Evolutionary conservation across 2,797 vertebrate species (phyloP).

Genomic region (Muscicapa striata): DNA sequence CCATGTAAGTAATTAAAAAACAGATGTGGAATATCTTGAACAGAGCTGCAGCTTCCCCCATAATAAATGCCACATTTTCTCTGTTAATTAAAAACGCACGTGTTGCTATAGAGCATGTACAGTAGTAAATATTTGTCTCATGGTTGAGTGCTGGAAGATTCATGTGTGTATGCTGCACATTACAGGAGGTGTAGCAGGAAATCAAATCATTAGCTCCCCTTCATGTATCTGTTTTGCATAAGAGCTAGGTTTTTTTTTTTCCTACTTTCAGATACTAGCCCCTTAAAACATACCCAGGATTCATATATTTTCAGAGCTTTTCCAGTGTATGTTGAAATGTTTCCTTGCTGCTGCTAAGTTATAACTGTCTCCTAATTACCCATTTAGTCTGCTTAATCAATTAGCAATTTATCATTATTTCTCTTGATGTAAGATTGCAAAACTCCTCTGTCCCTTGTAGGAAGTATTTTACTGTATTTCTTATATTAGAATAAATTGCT

Average conservation of each 20-base stretch:
- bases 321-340: neutral
- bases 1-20: conserved; percentile 75
- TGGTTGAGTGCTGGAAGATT: conserved; percentile 27
- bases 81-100: neutral
- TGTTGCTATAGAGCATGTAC: neutral
- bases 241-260: neutral
- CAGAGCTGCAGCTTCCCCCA: neutral
- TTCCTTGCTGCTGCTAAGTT: conserved; percentile 14
- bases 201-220: conserved; percentile 29
- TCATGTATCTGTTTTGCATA: neutral
- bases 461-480: conserved; percentile 67
- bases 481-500: conserved; percentile 62
- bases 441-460: conserved; percentile 31
- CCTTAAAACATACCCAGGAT: neutral
- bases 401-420: conserved; percentile 64
- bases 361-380: conserved; percentile 23
- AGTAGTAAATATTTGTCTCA: conserved; percentile 39
- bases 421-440: conserved; percentile 51
- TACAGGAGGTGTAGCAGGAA: neutral
- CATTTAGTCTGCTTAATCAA: conserved; percentile 39
- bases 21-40: conserved; percentile 41
- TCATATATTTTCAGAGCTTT: neutral
- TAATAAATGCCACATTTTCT: conserved; percentile 40
- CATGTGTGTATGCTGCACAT: neutral
- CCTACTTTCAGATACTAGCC: neutral